Conservation (phyloP, 2,888 invertebrate species). For the Neoitamus cyanurus region DNA sequence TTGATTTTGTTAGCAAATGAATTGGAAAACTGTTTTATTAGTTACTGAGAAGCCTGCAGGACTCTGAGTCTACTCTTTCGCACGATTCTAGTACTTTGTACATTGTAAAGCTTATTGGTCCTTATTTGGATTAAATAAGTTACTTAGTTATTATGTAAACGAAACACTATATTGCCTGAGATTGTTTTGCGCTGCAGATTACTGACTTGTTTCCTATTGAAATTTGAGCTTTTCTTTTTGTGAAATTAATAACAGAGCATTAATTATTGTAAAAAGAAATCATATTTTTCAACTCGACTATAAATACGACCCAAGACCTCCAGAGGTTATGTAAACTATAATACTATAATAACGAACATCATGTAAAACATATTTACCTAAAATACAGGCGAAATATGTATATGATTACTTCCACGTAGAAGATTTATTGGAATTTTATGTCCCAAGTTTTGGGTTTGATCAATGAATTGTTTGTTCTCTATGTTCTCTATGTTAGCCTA, state of each 20-base stretch:
- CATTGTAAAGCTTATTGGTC: not conserved
- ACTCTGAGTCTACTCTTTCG: not conserved
- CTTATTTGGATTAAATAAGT: not conserved
- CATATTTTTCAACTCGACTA: too few species aligned
- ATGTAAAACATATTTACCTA: too few species aligned
- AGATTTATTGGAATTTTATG: too few species aligned
- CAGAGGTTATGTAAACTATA: too few species aligned
- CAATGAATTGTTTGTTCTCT: too few species aligned
- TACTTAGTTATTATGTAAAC: not conserved
- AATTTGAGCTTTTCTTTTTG: not conserved
- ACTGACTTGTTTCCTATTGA: not conserved
- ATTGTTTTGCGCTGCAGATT: not conserved
- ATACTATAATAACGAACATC: too few species aligned
- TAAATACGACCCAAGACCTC: too few species aligned
- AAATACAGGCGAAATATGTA: too few species aligned
- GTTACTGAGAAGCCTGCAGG: not conserved
- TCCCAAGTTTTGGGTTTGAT: too few species aligned
- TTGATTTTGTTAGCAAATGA: conserved; percentile 5
- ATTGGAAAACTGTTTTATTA: not conserved
- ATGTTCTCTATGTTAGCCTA: too few species aligned
- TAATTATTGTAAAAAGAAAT: too few species aligned
- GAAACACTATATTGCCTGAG: not conserved
- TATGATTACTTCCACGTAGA: too few species aligned
- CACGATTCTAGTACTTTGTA: not conserved
- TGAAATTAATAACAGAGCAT: not conserved